Percentiles rank a stretch among this genome's conserved stretches.
Evolutionary conservation across 2,888 invertebrate genomes (phyloP).

Genomic region (Temnothorax rugatulus): DNA sequence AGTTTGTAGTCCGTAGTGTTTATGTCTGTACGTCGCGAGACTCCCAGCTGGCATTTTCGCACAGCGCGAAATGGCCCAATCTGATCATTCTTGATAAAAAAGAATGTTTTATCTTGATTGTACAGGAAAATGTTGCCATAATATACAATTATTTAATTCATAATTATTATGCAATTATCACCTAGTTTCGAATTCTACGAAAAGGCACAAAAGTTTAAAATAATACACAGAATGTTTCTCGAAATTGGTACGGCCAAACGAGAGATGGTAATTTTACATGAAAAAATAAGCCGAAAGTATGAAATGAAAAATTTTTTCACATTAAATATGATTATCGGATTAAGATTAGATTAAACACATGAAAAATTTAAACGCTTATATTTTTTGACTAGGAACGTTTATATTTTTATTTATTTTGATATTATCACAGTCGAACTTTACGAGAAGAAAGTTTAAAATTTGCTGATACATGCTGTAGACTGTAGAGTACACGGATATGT

Average conservation of each 20-base stretch:
- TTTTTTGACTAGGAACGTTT: neutral
- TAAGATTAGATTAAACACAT: neutral
- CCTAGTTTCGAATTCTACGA: neutral
- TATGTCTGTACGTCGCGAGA: slow-evolving; percentile 72
- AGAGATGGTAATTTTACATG: neutral
- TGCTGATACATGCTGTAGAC: neutral
- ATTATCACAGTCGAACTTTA: neutral
- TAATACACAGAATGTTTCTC: neutral
- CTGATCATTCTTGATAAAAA: neutral
- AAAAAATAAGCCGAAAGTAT: neutral
- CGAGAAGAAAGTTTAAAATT: neutral
- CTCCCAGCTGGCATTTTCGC: slow-evolving; percentile 40
- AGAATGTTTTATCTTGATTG: neutral
- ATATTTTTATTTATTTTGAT: neutral
- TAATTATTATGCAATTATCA: neutral
- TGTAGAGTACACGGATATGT: neutral
- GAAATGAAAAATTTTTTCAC: neutral
- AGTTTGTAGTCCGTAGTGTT: slow-evolving; percentile 76
- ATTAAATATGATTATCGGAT: neutral
- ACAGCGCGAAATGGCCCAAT: slow-evolving; percentile 10
- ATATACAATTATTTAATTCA: neutral
- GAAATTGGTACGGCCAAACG: neutral
- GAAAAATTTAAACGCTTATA: neutral
- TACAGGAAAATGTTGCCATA: neutral
- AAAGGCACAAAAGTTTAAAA: neutral